Percentiles rank a stretch among this genome's conserved stretches.
Conservation (phyloP, 35 echinoderm and acorn worm genomes). For the Stichopus chloronotus region DNA sequence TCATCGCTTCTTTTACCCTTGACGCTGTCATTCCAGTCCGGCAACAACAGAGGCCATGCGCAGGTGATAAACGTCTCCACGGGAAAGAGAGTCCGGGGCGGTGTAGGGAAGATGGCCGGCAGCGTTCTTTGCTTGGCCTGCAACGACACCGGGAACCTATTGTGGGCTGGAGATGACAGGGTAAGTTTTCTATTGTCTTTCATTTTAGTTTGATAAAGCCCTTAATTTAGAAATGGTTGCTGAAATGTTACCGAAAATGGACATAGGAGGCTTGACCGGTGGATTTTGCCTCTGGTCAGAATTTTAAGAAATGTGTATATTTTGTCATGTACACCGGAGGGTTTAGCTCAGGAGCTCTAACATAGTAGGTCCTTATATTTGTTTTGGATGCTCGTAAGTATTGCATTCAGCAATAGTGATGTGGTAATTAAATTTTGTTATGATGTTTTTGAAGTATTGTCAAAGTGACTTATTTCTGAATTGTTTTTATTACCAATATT, state of each 20-base stretch:
- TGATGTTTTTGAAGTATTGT: too few relatives aligned
- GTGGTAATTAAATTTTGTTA: too few relatives aligned
- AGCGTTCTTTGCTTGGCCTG: conserved; percentile 72
- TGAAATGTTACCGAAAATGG: background rate
- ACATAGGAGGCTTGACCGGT: background rate
- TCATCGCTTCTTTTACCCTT: background rate
- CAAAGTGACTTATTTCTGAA: too few relatives aligned
- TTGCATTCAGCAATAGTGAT: too few relatives aligned
- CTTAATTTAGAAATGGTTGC: background rate
- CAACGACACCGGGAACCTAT: conserved; percentile 75
- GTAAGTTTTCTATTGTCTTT: conserved; percentile 43
- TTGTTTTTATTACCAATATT: too few relatives aligned
- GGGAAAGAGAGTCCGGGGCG: conserved; percentile 82
- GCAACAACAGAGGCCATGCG: conserved; percentile 79
- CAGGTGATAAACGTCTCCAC: conserved; percentile 94
- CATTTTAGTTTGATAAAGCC: background rate
- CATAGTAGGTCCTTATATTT: too few relatives aligned
- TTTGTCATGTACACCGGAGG: too few relatives aligned
- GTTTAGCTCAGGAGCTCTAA: too few relatives aligned
- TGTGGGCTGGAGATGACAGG: conserved; percentile 98
- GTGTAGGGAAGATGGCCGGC: conserved; percentile 77
- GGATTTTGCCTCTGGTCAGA: background rate
- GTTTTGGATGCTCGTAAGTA: too few relatives aligned
- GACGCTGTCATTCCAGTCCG: conserved; percentile 60
- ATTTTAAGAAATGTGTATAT: background rate